Conservation (phyloP, 2,888 invertebrate genomes). For the Slavum lentiscoides region DNA sequence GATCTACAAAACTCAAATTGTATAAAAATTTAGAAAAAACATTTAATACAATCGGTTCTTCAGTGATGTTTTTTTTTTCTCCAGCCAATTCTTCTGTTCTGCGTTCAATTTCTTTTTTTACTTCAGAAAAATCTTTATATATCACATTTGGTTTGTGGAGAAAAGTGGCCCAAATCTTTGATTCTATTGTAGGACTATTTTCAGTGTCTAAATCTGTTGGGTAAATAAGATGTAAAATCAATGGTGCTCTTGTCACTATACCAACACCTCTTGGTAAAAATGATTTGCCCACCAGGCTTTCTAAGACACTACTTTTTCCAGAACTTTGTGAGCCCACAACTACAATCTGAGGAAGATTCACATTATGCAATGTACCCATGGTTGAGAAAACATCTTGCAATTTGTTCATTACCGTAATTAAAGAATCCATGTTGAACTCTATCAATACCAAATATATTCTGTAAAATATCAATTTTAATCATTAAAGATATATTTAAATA, state of each 20-base stretch:
- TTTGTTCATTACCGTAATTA: constrained; percentile 99
- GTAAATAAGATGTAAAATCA: constrained; percentile 90
- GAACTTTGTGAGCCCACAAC: constrained; percentile 99
- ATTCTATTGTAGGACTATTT: no score
- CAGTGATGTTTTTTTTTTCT: constrained; percentile 92
- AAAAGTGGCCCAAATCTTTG: constrained; percentile 4
- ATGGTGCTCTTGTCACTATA: constrained; percentile 93
- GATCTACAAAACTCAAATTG: constrained; percentile 91
- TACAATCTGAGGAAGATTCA: constrained; percentile 97
- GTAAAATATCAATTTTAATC: constrained; percentile 12
- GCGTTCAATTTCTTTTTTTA: constrained; percentile 86
- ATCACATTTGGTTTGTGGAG: not conserved
- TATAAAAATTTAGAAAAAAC: constrained; percentile 90
- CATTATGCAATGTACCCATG: constrained; percentile 78
- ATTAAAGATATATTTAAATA: not conserved
- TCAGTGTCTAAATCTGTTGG: not conserved
- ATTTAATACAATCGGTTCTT: constrained; percentile 92
- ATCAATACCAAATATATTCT: not conserved
- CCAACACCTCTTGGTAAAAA: constrained; percentile 97
- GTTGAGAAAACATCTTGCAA: constrained; percentile 99
- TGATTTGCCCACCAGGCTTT: constrained; percentile 94
- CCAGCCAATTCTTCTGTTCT: constrained; percentile 96
- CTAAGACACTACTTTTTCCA: constrained; percentile 98
- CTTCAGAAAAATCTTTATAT: constrained; percentile 77
- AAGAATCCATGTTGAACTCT: constrained; percentile 80